Conservation (phyloP, 2,113 vertebrate genomes). For the Solenodon paradoxus region DNA sequence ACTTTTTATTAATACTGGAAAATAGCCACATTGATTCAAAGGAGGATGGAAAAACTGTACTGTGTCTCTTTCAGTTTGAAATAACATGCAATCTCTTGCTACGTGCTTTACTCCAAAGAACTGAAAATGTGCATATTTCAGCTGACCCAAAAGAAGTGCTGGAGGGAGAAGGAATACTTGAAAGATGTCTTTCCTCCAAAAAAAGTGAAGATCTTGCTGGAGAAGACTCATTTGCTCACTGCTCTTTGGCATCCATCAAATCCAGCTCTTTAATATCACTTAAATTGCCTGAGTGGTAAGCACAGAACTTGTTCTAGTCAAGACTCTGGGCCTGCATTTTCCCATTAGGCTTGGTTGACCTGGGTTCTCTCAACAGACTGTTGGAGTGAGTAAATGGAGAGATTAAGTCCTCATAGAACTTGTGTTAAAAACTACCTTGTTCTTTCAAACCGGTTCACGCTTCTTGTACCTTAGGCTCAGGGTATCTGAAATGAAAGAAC, state of each 20-base stretch:
- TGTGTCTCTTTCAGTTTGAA: slow-evolving; percentile 69
- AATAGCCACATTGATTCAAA: slow-evolving; percentile 62
- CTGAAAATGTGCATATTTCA: background rate
- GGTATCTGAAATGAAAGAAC: background rate
- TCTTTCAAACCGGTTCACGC: background rate
- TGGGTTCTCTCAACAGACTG: background rate
- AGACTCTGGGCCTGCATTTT: background rate
- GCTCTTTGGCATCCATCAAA: background rate
- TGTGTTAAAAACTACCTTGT: background rate
- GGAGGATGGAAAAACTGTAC: slow-evolving; percentile 38
- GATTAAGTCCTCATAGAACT: background rate
- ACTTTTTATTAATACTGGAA: slow-evolving; percentile 78
- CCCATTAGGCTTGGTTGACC: background rate
- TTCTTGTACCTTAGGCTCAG: background rate
- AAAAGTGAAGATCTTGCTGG: background rate
- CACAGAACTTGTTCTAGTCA: background rate
- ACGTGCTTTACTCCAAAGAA: slow-evolving; percentile 61
- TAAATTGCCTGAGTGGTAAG: slow-evolving; percentile 30
- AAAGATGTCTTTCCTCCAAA: slow-evolving; percentile 23
- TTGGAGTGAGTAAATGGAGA: background rate
- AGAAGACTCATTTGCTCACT: slow-evolving; percentile 7
- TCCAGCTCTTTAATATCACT: slow-evolving; percentile 5
- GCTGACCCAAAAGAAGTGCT: background rate
- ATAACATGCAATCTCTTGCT: slow-evolving; percentile 61
- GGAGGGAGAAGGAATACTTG: slow-evolving; percentile 14